These are phyloP conservation scores for Eucera pruinosa DNA, from an alignment of 2,888 invertebrate genomes.

Conservation along the genomic window DNA sequence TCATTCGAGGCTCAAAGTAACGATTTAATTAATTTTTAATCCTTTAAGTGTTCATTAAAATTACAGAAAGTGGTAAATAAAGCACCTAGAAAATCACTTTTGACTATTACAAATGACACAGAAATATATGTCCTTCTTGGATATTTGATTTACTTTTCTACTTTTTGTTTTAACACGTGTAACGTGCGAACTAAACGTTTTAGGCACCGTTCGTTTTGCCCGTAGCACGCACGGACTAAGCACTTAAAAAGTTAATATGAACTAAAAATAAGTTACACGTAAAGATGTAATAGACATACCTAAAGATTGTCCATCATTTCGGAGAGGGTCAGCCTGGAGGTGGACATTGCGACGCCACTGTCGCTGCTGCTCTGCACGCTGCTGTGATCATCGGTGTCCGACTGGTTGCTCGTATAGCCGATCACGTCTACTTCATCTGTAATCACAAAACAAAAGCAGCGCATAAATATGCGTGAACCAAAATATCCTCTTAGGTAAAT, in stretches of 20 bases:
- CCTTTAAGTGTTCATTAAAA: no score
- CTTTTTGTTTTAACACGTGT: no score
- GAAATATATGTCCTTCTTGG: no score
- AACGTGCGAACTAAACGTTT: no score
- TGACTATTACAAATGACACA: no score
- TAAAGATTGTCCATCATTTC: conserved; percentile 86
- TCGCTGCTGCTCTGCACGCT: conserved; percentile 91
- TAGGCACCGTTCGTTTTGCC: no score
- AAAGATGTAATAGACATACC: conserved; percentile 65
- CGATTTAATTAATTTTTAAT: no score
- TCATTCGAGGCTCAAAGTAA: no score
- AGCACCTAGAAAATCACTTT: no score
- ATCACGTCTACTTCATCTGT: conserved; percentile 94
- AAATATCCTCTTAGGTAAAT: not conserved
- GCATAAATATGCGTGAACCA: not conserved
- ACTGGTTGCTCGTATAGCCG: conserved; percentile 93
- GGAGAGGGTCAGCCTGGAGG: conserved; percentile 88
- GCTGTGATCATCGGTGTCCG: conserved; percentile 93
- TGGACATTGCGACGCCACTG: conserved; percentile 90
- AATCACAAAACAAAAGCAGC: conserved; percentile 66
- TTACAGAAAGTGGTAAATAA: no score
- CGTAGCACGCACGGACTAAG: no score
- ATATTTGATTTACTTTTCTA: no score
- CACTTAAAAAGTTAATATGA: not conserved
- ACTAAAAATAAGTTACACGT: not conserved